Base-by-base conservation (phyloP, 2,797 vertebrate species). In the Mycteria americana region DNA sequence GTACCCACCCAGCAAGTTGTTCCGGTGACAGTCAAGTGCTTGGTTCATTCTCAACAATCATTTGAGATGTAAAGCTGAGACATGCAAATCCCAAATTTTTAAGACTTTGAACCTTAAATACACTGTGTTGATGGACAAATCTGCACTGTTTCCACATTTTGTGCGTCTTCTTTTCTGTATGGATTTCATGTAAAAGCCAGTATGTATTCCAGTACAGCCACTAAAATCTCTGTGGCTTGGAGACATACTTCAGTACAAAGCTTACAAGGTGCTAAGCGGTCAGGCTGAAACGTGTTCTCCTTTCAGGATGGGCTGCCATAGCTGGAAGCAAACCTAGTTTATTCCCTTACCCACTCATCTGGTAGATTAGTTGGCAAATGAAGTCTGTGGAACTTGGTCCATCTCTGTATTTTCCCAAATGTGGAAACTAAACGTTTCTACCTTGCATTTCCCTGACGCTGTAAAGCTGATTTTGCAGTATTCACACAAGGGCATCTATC, bases 391-490 rank as follows among this genome's bases (percentile, higher is more conserved):
- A 74, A 89, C 48, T 78, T 84, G 41, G 43, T 57, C 53, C 22
- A 57, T 74, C 43, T 82, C 46, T 53, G 0, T 64, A 6, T 89
- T 92, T 91, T 79, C 17, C 48, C 30, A 60, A 56, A 74, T 43
- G 59, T 22, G 41, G 51, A 85, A 70, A 68, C 4, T 4, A 35
- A 89, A 16, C 7, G 3, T 72, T 94, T 92, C 43, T 92, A 14
- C 35, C 11, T 53, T 62, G 27, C 10, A 4, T 82, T 89, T 85
- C 30, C 14, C 23, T 2, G 2, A 7, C 0, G 1, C 13, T 35
- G 6, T 69, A 46, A 63, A 60, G 33, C 67, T 62, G 54, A 70
- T 91, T 87, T 73, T 94, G 30, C 51, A 65, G 19, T 76, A 46
- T 70, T 43, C 15, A 27, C 33, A 30, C 59, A 84, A 41, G 18